Conservation (phyloP, 2,888 invertebrate species). For the Saturnia japonica region DNA sequence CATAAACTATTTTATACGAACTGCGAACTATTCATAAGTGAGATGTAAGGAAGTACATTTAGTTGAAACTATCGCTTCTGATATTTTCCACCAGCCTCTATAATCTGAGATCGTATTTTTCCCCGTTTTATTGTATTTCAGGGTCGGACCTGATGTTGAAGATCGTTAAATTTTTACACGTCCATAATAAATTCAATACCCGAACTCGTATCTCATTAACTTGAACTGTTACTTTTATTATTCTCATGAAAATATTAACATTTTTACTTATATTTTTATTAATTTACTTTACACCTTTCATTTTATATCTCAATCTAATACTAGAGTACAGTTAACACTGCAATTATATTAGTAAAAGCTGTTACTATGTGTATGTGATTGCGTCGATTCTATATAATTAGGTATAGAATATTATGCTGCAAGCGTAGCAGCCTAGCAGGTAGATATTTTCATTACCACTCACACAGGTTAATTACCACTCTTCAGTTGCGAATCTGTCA, state of each 20-base stretch:
- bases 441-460: too few relatives aligned
- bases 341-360: too few relatives aligned
- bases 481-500: too few relatives aligned
- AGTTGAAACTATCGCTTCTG: background rate
- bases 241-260: slow-evolving; percentile 4
- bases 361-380: too few relatives aligned
- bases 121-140: background rate
- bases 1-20: too few relatives aligned
- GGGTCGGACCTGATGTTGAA: background rate
- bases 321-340: too few relatives aligned
- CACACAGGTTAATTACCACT: too few relatives aligned
- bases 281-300: background rate
- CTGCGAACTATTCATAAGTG: too few relatives aligned
- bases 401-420: too few relatives aligned
- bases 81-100: background rate
- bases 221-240: slow-evolving; percentile 9
- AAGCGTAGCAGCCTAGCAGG: too few relatives aligned
- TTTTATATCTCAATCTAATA: too few relatives aligned
- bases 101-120: slow-evolving; percentile 3
- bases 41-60: background rate
- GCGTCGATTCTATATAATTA: too few relatives aligned
- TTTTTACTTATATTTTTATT: background rate
- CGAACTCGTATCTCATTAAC: background rate
- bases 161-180: slow-evolving; percentile 8
- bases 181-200: background rate